phyloP scores from a whole-genome alignment of 2,113 vertebrate genomes.

The Cottus gobio region DNA sequence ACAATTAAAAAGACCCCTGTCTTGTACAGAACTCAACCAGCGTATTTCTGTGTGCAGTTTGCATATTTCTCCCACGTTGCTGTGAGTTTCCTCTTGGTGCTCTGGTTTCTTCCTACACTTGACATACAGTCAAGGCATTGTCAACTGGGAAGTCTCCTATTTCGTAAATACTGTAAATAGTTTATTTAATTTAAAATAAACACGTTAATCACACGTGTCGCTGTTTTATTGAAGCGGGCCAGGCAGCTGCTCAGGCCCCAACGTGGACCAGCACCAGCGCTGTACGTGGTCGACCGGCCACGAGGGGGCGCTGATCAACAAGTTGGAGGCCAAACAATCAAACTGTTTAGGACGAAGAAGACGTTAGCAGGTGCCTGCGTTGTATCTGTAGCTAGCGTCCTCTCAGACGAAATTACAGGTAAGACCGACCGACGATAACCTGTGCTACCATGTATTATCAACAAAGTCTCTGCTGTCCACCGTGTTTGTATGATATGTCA shows the following conservation, averaged over 20 bases:
- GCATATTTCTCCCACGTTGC: background rate
- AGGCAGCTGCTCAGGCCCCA: too few species aligned
- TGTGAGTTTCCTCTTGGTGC: background rate
- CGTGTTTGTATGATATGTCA: background rate
- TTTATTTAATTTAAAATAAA: background rate
- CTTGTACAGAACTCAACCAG: too few species aligned
- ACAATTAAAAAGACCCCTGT: background rate
- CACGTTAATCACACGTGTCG: background rate
- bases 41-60: background rate
- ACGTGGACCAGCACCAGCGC: too few species aligned
- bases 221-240: background rate
- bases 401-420: conserved; percentile 47
- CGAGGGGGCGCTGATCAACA: background rate
- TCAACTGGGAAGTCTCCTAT: background rate
- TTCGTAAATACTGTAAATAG: background rate
- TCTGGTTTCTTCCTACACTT: background rate
- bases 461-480: fast-evolving
- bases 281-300: background rate
- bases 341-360: background rate
- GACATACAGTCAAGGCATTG: background rate
- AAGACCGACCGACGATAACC: background rate
- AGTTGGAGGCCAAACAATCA: too few species aligned
- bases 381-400: conserved; percentile 5
- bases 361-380: conserved; percentile 38
- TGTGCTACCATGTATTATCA: background rate